These are phyloP conservation scores for Gasteruption jaculator DNA, from an alignment of 2,888 invertebrate genomes.

Conservation along the genomic window DNA sequence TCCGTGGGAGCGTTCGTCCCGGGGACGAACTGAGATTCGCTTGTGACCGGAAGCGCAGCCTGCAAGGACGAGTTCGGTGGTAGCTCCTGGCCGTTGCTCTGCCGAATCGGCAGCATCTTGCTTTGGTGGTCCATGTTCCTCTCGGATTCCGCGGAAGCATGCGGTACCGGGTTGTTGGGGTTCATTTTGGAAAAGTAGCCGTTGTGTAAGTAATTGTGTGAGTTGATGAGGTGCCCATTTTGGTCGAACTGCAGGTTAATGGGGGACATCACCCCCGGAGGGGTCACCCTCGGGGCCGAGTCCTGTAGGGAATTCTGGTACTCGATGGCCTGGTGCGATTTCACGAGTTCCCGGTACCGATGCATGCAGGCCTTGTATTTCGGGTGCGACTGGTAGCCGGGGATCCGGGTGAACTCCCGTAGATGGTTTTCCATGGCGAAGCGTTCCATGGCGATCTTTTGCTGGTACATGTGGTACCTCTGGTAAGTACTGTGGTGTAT, in stretches of 20 bases:
- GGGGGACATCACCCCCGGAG: slow-evolving; percentile 25
- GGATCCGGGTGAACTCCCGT: slow-evolving; percentile 37
- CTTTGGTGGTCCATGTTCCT: neutral
- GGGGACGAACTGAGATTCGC: too few species aligned
- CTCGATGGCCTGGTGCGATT: slow-evolving; percentile 40
- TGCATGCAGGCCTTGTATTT: slow-evolving; percentile 45
- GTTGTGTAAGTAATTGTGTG: slow-evolving; percentile 35
- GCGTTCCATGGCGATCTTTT: slow-evolving; percentile 43
- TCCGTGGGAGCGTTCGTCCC: too few species aligned
- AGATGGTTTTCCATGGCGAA: slow-evolving; percentile 41
- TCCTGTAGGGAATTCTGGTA: slow-evolving; percentile 40
- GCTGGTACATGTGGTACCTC: slow-evolving; percentile 40
- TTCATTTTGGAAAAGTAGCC: slow-evolving; percentile 29
- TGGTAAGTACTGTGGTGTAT: too few species aligned
- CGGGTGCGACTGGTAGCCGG: slow-evolving; percentile 44
- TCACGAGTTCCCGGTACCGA: slow-evolving; percentile 39
- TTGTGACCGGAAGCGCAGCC: too few species aligned
- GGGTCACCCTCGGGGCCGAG: slow-evolving; percentile 21
- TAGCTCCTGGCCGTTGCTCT: slow-evolving; percentile 22
- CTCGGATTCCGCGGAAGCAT: slow-evolving; percentile 12
- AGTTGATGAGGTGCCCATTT: slow-evolving; percentile 45
- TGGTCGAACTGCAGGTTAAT: slow-evolving; percentile 49
- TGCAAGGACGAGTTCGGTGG: too few species aligned
- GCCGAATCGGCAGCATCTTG: slow-evolving; percentile 17
- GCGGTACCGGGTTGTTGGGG: slow-evolving; percentile 12